Evolutionary conservation across 2,888 invertebrate species (phyloP), one percentile per base, ranked within the genome.

Genomic region (Hydraecia micacea): DNA sequence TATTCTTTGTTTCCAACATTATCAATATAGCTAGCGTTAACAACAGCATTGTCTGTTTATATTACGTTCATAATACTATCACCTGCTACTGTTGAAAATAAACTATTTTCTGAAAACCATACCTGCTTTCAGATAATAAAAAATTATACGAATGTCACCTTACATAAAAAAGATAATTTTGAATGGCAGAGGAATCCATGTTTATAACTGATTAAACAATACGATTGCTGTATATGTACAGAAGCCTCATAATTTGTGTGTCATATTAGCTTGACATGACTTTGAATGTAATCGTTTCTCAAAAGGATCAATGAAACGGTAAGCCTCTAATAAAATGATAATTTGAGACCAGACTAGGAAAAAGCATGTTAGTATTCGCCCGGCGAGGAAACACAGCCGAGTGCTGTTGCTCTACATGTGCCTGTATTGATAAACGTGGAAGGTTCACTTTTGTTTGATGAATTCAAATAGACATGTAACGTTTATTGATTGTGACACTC

Each of bases 351-450:
- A 92, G 89, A 91, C 89, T 93, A 95, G 93, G 92, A 93, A 94
- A 93, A 93, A 93, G 91, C 92, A 91, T 91, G 89, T 93, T 92
- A 94, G 91, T 92, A 93, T 93, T 93, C 91, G 90, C 88, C 91
- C 25, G 89, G 89, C 91, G 90, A 92, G 88, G 89, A 91, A 92
- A 88, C 87, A 89, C 87, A 86, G 75, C 69, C 66, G 60, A 52
- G 39, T 49, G 39, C 25, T 39, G 58, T 65, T 78, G 81, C 81
- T 84, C 84, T 52, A 94, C 86, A 91, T 84, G 62, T 83, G 79
- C 87, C 92, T 91, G 87, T 94, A 92, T 86, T 62, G 39, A 73
- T 78, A 82, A 72, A 28, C 25, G 25, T n/a, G 77, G 85, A 94
- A 91, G 92, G 92, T 90, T 81, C 82, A 86, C 71, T 90, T 92